Evolutionary conservation across 2,888 invertebrate genomes (phyloP).

Genomic region (Phyllotreta cruciferae): DNA sequence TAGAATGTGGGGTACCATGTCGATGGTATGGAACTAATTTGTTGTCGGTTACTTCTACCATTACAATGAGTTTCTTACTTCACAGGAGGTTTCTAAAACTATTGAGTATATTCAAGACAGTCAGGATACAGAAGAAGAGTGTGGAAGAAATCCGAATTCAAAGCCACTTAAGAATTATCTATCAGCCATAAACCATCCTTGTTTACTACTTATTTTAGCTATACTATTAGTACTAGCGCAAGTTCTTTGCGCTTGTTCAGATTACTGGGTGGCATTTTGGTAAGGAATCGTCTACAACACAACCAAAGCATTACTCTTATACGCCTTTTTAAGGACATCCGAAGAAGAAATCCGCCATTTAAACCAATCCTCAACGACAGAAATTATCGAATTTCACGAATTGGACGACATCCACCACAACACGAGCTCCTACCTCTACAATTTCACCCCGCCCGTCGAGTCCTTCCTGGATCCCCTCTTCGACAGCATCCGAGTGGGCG

Average conservation of each 20-base stretch:
- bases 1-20: neutral
- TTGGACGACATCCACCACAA: neutral
- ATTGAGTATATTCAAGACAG: neutral
- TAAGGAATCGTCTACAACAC: conserved; percentile 35
- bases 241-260: conserved; percentile 48
- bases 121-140: conserved; percentile 33
- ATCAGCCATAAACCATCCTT: conserved; percentile 45
- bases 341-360: conserved; percentile 24
- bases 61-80: neutral
- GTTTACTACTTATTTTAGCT: conserved; percentile 40
- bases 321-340: conserved; percentile 17
- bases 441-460: neutral
- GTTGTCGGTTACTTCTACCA: neutral
- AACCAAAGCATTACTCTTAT: neutral
- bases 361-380: neutral
- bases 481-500: conserved; percentile 6
- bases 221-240: conserved; percentile 49
- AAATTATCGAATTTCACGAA: neutral
- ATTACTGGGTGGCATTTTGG: conserved; percentile 55
- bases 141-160: conserved; percentile 27
- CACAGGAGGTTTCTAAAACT: neutral
- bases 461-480: conserved; percentile 8
- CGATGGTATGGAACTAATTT: neutral
- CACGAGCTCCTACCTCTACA: neutral
- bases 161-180: conserved; percentile 50